These are phyloP conservation scores for Macropus fuliginosus DNA, from an alignment of 2,797 vertebrate genomes.

Conservation along the genomic window DNA sequence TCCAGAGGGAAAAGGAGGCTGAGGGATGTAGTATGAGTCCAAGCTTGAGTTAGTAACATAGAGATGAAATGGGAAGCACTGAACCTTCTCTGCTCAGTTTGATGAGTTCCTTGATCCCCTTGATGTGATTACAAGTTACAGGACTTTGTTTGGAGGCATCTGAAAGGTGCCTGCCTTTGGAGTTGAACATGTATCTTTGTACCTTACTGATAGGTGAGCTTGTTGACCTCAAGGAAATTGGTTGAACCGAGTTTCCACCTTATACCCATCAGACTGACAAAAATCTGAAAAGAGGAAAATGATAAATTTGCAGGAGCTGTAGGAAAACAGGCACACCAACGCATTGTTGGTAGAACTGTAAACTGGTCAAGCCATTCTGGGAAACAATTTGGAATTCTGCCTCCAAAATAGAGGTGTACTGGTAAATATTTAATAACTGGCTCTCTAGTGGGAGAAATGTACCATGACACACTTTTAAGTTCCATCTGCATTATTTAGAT, in stretches of 20 bases:
- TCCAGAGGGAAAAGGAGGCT: neutral
- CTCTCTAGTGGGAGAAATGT: neutral
- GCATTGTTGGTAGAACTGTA: neutral
- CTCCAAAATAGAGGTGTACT: neutral
- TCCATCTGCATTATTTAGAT: neutral
- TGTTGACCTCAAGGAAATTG: neutral
- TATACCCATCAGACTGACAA: no score
- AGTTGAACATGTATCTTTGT: neutral
- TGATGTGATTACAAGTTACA: neutral
- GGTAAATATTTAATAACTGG: neutral
- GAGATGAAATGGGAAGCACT: neutral
- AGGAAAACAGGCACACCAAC: no score
- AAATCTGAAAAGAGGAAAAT: no score
- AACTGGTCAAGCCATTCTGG: neutral
- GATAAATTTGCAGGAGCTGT: no score
- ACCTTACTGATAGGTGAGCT: neutral
- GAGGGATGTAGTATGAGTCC: neutral
- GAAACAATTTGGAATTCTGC: neutral
- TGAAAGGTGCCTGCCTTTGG: neutral
- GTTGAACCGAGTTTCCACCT: no score
- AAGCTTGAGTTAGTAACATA: neutral
- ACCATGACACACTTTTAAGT: neutral
- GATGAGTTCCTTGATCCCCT: neutral
- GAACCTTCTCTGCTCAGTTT: neutral
- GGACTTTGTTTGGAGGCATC: neutral